These are phyloP conservation scores for Rhagoletis zephyria DNA, from an alignment of 1,140 invertebrate genomes.

Conservation along the genomic window DNA sequence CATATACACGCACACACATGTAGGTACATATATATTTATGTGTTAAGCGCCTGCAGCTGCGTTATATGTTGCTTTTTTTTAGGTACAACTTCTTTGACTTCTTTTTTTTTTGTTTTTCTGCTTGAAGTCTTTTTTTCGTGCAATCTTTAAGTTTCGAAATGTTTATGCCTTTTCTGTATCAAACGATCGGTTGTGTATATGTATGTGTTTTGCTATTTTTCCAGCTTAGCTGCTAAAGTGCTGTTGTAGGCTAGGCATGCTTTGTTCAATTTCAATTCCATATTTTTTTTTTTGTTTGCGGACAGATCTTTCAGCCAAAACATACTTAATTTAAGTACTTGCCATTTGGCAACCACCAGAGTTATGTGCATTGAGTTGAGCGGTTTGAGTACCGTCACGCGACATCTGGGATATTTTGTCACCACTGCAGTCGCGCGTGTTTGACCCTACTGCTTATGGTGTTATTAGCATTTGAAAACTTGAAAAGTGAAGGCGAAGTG, in stretches of 20 bases:
- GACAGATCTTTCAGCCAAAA: neutral
- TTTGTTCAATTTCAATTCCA: neutral
- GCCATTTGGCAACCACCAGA: neutral
- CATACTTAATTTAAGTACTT: conserved; percentile 23
- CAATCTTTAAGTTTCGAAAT: neutral
- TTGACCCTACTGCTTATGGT: neutral
- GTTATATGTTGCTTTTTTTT: neutral
- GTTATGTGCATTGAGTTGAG: neutral
- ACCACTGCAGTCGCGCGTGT: neutral
- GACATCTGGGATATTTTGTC: neutral
- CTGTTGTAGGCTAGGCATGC: neutral
- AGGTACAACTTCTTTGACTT: neutral
- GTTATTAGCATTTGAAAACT: neutral
- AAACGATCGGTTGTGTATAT: neutral
- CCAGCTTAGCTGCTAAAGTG: neutral
- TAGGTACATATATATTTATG: neutral
- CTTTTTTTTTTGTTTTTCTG: neutral
- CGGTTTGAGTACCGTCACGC: neutral
- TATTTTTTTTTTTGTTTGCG: neutral
- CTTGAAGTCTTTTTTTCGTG: neutral
- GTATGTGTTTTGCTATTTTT: neutral
- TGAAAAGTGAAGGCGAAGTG: conserved; percentile 13
- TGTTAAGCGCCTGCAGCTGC: conserved; percentile 40
- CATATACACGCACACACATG: neutral
- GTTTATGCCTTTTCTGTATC: conserved; percentile 21